Conservation (phyloP, 2,888 invertebrate genomes). For the Phengaris alcon region DNA sequence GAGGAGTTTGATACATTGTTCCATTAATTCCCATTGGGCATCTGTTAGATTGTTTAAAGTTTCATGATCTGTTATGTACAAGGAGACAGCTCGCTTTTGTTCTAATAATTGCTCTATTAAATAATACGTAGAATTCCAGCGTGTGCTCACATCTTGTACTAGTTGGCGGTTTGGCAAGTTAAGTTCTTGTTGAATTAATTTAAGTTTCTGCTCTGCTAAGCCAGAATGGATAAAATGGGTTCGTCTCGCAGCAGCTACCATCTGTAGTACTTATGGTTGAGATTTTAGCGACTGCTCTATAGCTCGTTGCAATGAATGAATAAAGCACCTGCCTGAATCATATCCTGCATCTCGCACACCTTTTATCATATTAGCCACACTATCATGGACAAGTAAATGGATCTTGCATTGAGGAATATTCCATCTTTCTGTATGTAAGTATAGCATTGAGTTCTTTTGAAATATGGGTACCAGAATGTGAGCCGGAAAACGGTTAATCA, state of each 20-base stretch:
- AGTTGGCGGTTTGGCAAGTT: constrained; percentile 43
- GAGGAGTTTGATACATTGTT: constrained; percentile 39
- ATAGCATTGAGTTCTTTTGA: constrained; percentile 43
- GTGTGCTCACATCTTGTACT: constrained; percentile 41
- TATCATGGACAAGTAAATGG: constrained; percentile 44
- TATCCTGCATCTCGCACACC: constrained; percentile 40
- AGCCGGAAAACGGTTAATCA: constrained; percentile 41
- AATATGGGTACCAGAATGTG: constrained; percentile 44
- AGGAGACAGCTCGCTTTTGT: constrained; percentile 41
- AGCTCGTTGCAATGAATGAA: constrained; percentile 43
- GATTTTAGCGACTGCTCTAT: constrained; percentile 42
- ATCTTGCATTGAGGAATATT: constrained; percentile 43
- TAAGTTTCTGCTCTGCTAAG: constrained; percentile 35
- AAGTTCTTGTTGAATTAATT: constrained; percentile 42
- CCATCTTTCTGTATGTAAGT: constrained; percentile 42
- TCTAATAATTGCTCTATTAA: constrained; percentile 40
- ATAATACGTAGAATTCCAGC: constrained; percentile 43
- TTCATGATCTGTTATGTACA: constrained; percentile 37
- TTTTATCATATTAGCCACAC: constrained; percentile 45
- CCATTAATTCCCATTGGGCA: constrained; percentile 39
- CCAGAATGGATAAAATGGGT: constrained; percentile 39
- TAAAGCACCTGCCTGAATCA: constrained; percentile 44
- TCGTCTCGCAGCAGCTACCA: constrained; percentile 42
- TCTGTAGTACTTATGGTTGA: constrained; percentile 41
- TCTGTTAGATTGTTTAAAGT: constrained; percentile 33